Base-by-base conservation (phyloP, 2,888 invertebrate genomes). In the Oscheius sp. region DNA sequence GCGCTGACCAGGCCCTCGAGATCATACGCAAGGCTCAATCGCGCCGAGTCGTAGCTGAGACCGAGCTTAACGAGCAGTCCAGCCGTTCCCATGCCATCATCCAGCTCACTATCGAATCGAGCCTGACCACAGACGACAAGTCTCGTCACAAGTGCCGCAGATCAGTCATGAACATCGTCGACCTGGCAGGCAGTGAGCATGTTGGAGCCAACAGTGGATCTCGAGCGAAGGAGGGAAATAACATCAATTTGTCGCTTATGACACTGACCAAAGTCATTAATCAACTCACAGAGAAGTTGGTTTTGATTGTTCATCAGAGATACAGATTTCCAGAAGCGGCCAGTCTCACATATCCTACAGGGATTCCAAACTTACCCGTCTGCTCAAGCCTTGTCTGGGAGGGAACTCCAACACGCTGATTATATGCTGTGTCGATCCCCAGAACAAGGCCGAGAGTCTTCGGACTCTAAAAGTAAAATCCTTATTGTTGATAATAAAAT, bases 121-220 rank as follows among this genome's bases (percentile, higher is more conserved):
- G 51, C 21, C 11, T 57, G 37, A 50, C 66, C 13, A 35, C 47
- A 5, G 74, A 21, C n/a, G 32, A 48, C 60, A 47, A 48, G 48
- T 59, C 62, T 4, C 37, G 50, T 33, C n/a, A 60, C 59, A 59
- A 59, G 35, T 60, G 70, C 1, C 47, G 70, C 1, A 21, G 32
- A 4, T 74, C 74, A 5, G 42, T 74, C 32, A 63, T 75, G 47
- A 63, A 57, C 59, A 55, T 75, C 10, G 71, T 75, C 7, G 75
- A 75, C 13, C 58, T 75, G 58, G 75, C 75, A 2, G 75, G 75
- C 32, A 65, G 65, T 32, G 75, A 75, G 48, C 71, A 75, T 58
- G 71, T 58, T 2, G 58, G 62, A 10, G 48, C 29, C 2, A 50
- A 62, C 11, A 29, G 58, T 13, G 71, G 65, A 33, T 21, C 29